phyloP scores from a whole-genome alignment of 2,797 vertebrate species.

The Yasuhikotakia modesta region DNA sequence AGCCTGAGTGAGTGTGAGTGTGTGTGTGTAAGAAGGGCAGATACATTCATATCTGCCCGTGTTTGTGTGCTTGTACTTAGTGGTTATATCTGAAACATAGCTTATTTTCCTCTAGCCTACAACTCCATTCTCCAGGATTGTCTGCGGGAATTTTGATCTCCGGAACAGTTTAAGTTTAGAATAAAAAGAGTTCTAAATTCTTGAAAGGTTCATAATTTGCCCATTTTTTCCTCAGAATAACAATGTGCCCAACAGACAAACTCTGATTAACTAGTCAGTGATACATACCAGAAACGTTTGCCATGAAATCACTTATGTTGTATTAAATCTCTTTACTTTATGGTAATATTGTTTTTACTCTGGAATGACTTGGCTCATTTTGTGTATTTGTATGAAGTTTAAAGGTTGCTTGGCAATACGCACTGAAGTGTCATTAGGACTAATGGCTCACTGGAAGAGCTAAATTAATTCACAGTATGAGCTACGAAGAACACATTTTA shows the following conservation, averaged over 20 bases:
- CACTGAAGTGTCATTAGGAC: slow-evolving; percentile 32
- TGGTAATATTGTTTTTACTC: background rate
- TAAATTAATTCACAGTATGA: slow-evolving; percentile 19
- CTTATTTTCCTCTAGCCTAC: slow-evolving; percentile 17
- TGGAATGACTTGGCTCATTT: background rate
- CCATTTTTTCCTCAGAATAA: background rate
- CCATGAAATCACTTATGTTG: background rate
- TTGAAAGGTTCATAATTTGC: slow-evolving; percentile 17
- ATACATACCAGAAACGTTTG: background rate
- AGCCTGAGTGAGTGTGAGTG: slow-evolving; percentile 38
- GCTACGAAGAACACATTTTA: background rate
- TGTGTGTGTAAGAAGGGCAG: slow-evolving; percentile 41
- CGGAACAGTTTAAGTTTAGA: slow-evolving; percentile 7
- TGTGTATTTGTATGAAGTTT: background rate
- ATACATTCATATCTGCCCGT: slow-evolving; percentile 34
- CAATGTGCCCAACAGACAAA: slow-evolving; percentile 7
- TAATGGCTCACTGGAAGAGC: slow-evolving; percentile 24
- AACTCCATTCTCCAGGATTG: background rate
- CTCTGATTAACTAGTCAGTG: background rate
- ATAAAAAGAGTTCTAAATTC: background rate
- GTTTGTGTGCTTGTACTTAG: slow-evolving; percentile 20
- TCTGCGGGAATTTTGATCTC: slow-evolving; percentile 3
- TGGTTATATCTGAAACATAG: slow-evolving; percentile 1
- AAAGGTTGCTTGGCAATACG: slow-evolving; percentile 15
- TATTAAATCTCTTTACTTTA: background rate